phyloP scores from a whole-genome alignment of 2,797 vertebrate genomes.

The Pogoniulus pusillus region DNA sequence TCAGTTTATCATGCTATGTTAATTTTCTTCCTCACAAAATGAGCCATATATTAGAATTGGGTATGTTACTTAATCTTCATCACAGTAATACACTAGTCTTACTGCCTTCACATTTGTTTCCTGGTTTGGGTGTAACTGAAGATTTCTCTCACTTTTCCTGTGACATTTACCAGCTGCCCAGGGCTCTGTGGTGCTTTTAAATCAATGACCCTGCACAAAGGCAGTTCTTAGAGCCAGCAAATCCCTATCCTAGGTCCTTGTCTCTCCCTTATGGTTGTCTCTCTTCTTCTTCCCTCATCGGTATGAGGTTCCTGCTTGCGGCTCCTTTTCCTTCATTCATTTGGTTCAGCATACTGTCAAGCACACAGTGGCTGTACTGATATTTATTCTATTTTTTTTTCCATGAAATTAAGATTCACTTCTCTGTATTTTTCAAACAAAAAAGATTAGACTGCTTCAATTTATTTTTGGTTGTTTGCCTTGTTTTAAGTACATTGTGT shows the following conservation, averaged over 20 bases:
- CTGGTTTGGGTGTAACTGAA: background rate
- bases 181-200: background rate
- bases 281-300: background rate
- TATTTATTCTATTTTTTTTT: background rate
- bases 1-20: conserved; percentile 42
- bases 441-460: background rate
- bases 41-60: background rate
- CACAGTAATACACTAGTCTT: background rate
- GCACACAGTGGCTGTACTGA: background rate
- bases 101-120: background rate
- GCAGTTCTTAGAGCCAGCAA: background rate
- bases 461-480: background rate
- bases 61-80: conserved; percentile 48
- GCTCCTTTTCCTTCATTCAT: background rate
- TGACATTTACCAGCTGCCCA: background rate
- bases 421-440: background rate
- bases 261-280: background rate
- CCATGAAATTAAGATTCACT: background rate
- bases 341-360: background rate
- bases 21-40: conserved; percentile 29
- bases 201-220: background rate
- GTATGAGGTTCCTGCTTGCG: background rate
- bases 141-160: conserved; percentile 6
- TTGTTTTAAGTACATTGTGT: background rate
- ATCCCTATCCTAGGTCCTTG: background rate